Evolutionary conservation across 2,113 vertebrate species (phyloP), one percentile per base, ranked within the genome.

Genomic region (Tragelaphus scriptus): DNA sequence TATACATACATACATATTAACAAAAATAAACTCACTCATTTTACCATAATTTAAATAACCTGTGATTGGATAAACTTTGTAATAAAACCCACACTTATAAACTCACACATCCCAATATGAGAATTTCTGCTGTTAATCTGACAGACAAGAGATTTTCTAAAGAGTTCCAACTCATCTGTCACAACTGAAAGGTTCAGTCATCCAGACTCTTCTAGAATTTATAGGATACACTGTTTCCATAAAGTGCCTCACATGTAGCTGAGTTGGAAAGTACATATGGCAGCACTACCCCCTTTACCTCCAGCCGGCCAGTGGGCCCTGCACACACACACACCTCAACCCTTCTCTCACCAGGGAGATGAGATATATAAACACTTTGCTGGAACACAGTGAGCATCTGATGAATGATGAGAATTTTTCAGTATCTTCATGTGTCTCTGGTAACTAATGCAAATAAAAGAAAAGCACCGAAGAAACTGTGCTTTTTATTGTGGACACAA

Each of bases 401-500:
- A 92, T 65, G 26, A 84, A 80, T 56, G 36, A 92, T 28, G 14
- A 93, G 14, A 75, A 84, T 15, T 88, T 90, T 86, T 88, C 36
- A 40, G 12, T 61, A 94, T 63, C 56, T 85, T 68, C 32, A 47
- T 23, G 3, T 63, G 4, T 49, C 65, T 88, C 56, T 91, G 36
- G 32, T 82, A 58, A 93, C 79, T 19, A 71, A 88, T 44, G 32
- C n/a, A 95, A 84, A 63, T 53, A 94, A 77, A 79, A 88, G 82
- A 90, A 88, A 88, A 82, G 26, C 55, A 56, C 4, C 26, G 11
- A 90, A 87, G 21, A 53, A 77, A 94, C 30, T 53, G 10, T 59
- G 28, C 26, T 92, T 94, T 93, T 85, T 56, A 85, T 58, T 55
- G 25, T 63, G 32, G 89, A 71, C 28, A 84, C 88, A 97, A 96